Conservation (phyloP, 2,113 vertebrate genomes). For the Ornithorhynchus anatinus region DNA sequence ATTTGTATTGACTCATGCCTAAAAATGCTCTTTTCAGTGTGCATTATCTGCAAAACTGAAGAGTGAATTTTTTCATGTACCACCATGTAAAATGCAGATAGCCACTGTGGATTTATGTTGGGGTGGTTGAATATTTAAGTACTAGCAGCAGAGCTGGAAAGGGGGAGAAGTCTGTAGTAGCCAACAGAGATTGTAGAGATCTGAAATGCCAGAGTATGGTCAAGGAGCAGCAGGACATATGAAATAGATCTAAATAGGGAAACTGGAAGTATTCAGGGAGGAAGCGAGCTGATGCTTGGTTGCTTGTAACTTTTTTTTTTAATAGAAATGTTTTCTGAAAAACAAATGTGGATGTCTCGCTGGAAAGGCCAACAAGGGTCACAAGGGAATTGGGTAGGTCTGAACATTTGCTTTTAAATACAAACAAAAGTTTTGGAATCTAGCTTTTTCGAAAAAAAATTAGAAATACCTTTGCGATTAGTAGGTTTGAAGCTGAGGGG, state of each 20-base stretch:
- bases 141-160: background rate
- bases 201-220: background rate
- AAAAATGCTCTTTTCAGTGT: background rate
- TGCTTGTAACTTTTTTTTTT: constrained; percentile 13
- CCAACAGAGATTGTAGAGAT: background rate
- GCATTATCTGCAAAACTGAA: constrained; percentile 17
- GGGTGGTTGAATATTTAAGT: constrained; percentile 35
- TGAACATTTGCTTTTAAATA: background rate
- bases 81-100: constrained; percentile 14
- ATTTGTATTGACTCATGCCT: background rate
- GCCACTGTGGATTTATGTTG: constrained; percentile 16
- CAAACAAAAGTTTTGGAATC: constrained; percentile 6
- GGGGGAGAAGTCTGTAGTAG: background rate
- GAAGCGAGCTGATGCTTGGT: background rate
- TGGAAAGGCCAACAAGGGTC: constrained; percentile 11
- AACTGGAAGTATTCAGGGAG: background rate
- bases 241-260: constrained; percentile 25
- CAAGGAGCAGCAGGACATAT: background rate
- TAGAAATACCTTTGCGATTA: constrained; percentile 7
- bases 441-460: constrained; percentile 24
- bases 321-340: constrained; percentile 22
- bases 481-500: constrained; percentile 31
- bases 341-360: background rate
- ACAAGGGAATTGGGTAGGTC: background rate
- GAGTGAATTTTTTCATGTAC: background rate